These are phyloP conservation scores for Drosophila arawakana DNA, from an alignment of 1,140 invertebrate species.

Conservation along the genomic window DNA sequence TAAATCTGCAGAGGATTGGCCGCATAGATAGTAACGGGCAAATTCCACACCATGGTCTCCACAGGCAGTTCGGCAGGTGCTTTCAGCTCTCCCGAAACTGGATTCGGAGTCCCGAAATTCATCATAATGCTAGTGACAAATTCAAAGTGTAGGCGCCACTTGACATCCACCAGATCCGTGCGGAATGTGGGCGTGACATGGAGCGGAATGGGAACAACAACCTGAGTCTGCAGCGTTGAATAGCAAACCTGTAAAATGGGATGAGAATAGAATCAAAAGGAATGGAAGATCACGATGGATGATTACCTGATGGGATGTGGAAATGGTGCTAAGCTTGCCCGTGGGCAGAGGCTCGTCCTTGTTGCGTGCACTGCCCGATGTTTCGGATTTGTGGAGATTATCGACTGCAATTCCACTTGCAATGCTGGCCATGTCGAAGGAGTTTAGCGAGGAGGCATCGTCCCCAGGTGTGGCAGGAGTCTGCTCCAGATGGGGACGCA, in stretches of 20 bases:
- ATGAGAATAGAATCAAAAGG: background rate
- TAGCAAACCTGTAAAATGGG: constrained; percentile 90
- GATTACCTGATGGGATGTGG: constrained; percentile 92
- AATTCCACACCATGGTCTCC: constrained; percentile 99
- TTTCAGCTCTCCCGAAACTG: constrained; percentile 88
- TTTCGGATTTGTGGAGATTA: constrained; percentile 85
- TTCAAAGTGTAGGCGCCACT: constrained; percentile 98
- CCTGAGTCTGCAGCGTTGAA: constrained; percentile 93
- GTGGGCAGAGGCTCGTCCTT: constrained; percentile 84
- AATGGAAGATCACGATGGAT: background rate
- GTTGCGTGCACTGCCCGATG: constrained; percentile 83
- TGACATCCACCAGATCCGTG: constrained; percentile 91
- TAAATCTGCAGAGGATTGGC: constrained; percentile 92
- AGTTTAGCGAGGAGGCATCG: constrained; percentile 80
- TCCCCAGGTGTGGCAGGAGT: constrained; percentile 35
- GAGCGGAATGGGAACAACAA: constrained; percentile 96
- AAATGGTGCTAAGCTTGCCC: constrained; percentile 88
- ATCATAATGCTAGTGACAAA: constrained; percentile 93
- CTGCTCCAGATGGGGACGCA: constrained; percentile 52
- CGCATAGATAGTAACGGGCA: constrained; percentile 96
- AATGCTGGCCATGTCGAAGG: constrained; percentile 80
- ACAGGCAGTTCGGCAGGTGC: constrained; percentile 94
- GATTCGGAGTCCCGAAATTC: constrained; percentile 83
- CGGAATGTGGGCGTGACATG: constrained; percentile 97
- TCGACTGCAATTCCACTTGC: constrained; percentile 73